Conservation (phyloP, 2,113 vertebrate species). For the Bambusicola thoracicus region DNA sequence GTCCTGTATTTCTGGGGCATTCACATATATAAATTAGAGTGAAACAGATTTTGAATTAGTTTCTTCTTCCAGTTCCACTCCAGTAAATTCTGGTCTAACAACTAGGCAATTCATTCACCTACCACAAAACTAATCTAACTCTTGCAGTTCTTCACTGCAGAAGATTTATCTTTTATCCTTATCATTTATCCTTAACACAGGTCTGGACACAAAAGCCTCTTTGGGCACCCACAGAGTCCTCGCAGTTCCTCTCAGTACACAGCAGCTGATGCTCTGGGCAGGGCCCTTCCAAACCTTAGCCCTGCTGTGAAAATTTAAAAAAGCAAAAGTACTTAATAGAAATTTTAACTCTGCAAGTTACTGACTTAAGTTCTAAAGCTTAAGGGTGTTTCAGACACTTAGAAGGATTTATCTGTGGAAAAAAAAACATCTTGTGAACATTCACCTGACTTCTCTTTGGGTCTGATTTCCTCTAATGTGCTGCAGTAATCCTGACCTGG, state of each 20-base stretch:
- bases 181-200: background rate
- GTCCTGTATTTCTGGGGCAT: background rate
- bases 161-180: too few species aligned
- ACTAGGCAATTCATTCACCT: background rate
- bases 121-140: background rate
- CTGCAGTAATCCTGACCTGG: background rate
- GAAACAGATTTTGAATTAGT: background rate
- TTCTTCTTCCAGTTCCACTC: background rate
- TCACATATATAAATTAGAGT: background rate
- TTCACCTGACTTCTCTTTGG: accelerated
- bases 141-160: background rate
- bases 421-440: background rate
- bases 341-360: too few species aligned
- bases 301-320: too few species aligned
- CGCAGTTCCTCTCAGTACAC: too few species aligned
- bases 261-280: too few species aligned
- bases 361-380: too few species aligned
- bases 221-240: too few species aligned
- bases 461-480: background rate
- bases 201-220: too few species aligned
- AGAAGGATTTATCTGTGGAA: too few species aligned
- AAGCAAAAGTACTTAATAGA: too few species aligned
- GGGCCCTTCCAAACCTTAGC: too few species aligned
- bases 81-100: background rate
- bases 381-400: too few species aligned